phyloP scores from a whole-genome alignment of 2,888 invertebrate genomes.

The Mimas tiliae region DNA sequence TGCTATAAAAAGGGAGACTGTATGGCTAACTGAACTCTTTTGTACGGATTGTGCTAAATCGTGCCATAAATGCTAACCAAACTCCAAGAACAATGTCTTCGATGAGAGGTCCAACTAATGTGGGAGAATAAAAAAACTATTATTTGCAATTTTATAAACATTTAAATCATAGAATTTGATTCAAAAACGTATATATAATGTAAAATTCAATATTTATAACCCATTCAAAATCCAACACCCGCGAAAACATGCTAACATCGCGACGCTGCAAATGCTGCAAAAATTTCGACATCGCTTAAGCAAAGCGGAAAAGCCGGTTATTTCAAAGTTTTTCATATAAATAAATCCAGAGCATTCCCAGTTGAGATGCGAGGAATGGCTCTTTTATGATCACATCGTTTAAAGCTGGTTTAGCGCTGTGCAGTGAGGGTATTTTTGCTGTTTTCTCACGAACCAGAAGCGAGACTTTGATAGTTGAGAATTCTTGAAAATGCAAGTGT shows the following conservation, averaged over 20 bases:
- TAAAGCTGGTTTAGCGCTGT: slow-evolving; percentile 23
- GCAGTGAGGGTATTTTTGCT: slow-evolving; percentile 27
- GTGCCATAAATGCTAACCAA: no score
- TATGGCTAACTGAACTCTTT: no score
- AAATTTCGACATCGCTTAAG: slow-evolving; percentile 24
- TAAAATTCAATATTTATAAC: slow-evolving; percentile 3
- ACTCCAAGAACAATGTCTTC: no score
- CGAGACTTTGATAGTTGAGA: slow-evolving; percentile 44
- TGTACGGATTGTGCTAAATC: no score
- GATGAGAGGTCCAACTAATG: no score
- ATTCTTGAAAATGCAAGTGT: slow-evolving; percentile 37
- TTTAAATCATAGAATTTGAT: no score
- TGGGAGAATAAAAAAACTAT: no score
- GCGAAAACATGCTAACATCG: neutral
- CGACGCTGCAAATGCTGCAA: slow-evolving; percentile 10
- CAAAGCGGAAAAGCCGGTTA: slow-evolving; percentile 34
- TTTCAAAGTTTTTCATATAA: slow-evolving; percentile 50
- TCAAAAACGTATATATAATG: neutral
- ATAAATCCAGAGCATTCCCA: slow-evolving; percentile 55
- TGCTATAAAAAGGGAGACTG: no score
- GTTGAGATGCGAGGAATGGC: slow-evolving; percentile 46
- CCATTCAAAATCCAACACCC: slow-evolving; percentile 1
- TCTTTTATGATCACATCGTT: slow-evolving; percentile 31
- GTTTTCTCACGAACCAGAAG: slow-evolving; percentile 42
- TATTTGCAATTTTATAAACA: no score